Evolutionary conservation across 2,113 vertebrate species (phyloP).

Genomic region (Microcebus lehilahytsara): DNA sequence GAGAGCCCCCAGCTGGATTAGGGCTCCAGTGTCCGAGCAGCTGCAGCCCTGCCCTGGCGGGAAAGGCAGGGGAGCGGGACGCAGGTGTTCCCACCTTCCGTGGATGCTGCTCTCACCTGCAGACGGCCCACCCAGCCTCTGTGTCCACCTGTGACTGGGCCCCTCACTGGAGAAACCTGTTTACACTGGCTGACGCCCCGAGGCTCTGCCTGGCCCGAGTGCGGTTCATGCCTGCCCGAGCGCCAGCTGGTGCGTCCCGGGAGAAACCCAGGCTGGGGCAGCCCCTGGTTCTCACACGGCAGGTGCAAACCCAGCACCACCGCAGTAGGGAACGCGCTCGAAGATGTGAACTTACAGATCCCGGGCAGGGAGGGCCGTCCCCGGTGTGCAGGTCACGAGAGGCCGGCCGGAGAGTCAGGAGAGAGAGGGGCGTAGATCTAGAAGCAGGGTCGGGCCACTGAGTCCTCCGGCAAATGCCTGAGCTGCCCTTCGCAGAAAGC

Average conservation of each 20-base stretch:
- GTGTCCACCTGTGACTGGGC: neutral
- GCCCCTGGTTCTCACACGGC: neutral
- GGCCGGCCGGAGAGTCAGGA: too few species aligned
- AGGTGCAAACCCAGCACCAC: neutral
- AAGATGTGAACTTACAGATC: neutral
- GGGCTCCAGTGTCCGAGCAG: too few species aligned
- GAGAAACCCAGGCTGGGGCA: neutral
- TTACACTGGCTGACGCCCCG: neutral
- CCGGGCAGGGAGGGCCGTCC: too few species aligned
- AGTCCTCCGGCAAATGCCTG: neutral
- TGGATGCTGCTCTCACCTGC: neutral
- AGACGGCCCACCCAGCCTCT: too few species aligned
- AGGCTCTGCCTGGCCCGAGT: neutral
- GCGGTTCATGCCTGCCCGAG: neutral
- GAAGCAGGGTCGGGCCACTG: too few species aligned
- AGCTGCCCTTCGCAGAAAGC: neutral
- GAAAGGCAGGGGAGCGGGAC: neutral
- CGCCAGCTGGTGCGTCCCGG: too few species aligned
- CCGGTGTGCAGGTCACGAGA: too few species aligned
- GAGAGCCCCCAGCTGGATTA: neutral
- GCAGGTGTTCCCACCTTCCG: neutral
- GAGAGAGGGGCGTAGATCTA: too few species aligned
- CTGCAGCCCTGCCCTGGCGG: too few species aligned
- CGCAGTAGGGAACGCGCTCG: neutral
- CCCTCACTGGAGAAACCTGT: neutral